Evolutionary conservation across 2,888 invertebrate species (phyloP).

Genomic region (Galerucella calmariensis): DNA sequence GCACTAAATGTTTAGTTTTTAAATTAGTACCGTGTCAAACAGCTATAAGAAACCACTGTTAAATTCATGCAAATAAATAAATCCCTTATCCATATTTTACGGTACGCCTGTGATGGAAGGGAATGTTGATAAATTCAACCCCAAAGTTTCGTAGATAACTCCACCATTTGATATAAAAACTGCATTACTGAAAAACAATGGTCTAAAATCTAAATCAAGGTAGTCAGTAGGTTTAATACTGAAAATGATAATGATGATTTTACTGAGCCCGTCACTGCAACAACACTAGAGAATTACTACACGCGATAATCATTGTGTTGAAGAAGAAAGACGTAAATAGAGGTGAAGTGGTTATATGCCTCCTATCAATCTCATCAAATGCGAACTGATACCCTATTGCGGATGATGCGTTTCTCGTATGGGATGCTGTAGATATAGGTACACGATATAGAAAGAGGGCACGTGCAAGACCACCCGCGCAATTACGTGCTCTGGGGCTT

Average conservation of each 20-base stretch:
- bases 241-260: neutral
- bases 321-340: conserved; percentile 20
- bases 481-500: conserved; percentile 37
- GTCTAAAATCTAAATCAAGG: too few species aligned
- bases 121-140: too few species aligned
- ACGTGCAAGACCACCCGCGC: conserved; percentile 48
- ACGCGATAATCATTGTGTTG: conserved; percentile 16
- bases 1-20: too few species aligned
- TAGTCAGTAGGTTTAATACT: too few species aligned
- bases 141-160: too few species aligned
- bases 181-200: too few species aligned
- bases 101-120: too few species aligned
- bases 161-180: too few species aligned
- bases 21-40: too few species aligned
- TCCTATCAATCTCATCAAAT: conserved; percentile 49
- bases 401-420: conserved; percentile 23
- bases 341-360: conserved; percentile 31
- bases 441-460: conserved; percentile 31
- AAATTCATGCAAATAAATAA: too few species aligned
- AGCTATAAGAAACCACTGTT: too few species aligned
- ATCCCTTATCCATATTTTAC: too few species aligned
- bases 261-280: neutral
- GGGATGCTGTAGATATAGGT: conserved; percentile 7
- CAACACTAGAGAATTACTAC: conserved; percentile 12
- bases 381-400: conserved; percentile 46